A percentile compares a stretch with the other conserved stretches of the same genome.
phyloP scores from a whole-genome alignment of 2,113 vertebrate species.

The Sebastes schlegelii region DNA sequence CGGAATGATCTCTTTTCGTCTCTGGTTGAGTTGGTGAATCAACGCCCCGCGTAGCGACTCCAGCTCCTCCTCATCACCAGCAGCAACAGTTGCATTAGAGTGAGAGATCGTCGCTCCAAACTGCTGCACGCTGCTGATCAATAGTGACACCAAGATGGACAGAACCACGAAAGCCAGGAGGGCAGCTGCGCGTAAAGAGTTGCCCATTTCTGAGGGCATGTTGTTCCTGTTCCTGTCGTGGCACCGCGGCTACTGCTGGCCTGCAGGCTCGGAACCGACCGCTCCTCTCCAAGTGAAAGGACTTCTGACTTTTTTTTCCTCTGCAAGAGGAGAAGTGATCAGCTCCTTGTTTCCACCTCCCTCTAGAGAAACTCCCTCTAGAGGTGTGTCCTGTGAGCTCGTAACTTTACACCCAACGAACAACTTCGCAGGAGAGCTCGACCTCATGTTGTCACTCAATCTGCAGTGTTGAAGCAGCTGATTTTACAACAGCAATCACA shows the following conservation, averaged over 20 bases:
- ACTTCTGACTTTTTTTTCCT: slow-evolving; percentile 8
- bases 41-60: slow-evolving; percentile 65
- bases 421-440: slow-evolving; percentile 56
- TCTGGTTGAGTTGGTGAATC: slow-evolving; percentile 75
- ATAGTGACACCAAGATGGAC: slow-evolving; percentile 76
- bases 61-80: slow-evolving; percentile 60
- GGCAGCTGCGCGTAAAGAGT: slow-evolving; percentile 76
- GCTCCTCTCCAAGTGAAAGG: slow-evolving; percentile 41
- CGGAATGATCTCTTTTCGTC: slow-evolving; percentile 80
- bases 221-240: slow-evolving; percentile 30
- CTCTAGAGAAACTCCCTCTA: slow-evolving; percentile 74
- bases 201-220: slow-evolving; percentile 72
- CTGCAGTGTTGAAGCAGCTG: slow-evolving; percentile 1
- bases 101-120: slow-evolving; percentile 59
- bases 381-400: slow-evolving; percentile 80
- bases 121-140: slow-evolving; percentile 81
- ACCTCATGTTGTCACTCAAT: slow-evolving; percentile 53
- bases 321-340: slow-evolving; percentile 48
- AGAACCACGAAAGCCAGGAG: slow-evolving; percentile 80
- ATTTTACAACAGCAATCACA: slow-evolving; percentile 7
- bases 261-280: slow-evolving; percentile 26
- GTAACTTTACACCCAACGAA: slow-evolving; percentile 75
- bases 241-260: slow-evolving; percentile 31
- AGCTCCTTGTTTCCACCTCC: slow-evolving; percentile 73
- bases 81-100: slow-evolving; percentile 47